These are phyloP conservation scores for Harpalus rubripes DNA, from an alignment of 2,888 invertebrate species.

Conservation along the genomic window DNA sequence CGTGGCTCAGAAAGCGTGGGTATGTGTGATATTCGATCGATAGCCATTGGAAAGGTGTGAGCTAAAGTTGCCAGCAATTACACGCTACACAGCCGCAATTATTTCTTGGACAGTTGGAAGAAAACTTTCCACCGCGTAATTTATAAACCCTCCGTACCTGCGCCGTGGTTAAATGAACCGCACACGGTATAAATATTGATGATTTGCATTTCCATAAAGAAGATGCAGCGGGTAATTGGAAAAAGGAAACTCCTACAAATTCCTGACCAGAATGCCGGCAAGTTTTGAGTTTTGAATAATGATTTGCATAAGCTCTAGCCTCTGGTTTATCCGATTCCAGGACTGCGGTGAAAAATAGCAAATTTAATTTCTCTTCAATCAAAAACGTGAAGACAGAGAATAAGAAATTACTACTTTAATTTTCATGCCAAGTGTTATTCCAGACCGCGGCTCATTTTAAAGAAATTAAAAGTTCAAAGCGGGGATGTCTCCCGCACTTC, in stretches of 20 bases:
- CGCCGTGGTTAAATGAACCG: constrained; percentile 62
- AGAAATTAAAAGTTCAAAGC: constrained; percentile 71
- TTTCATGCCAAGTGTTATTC: constrained; percentile 70
- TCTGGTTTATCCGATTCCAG: constrained; percentile 54
- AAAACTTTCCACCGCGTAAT: constrained; percentile 44
- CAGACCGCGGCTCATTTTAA: constrained; percentile 69
- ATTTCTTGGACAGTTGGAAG: constrained; percentile 75
- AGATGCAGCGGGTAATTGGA: constrained; percentile 61
- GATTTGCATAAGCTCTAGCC: constrained; percentile 65
- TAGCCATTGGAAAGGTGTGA: constrained; percentile 7
- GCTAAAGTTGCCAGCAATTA: constrained; percentile 71
- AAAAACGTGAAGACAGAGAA: constrained; percentile 68
- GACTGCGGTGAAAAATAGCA: constrained; percentile 56
- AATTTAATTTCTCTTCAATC: constrained; percentile 67
- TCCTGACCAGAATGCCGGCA: constrained; percentile 61
- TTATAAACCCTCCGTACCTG: constrained; percentile 22
- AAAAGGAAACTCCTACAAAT: constrained; percentile 64
- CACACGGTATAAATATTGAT: constrained; percentile 65
- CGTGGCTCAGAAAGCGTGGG: neutral
- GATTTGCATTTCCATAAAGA: constrained; percentile 66
- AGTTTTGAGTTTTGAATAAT: constrained; percentile 66
- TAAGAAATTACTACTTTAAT: constrained; percentile 71
- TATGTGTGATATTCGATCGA: constrained; percentile 5
- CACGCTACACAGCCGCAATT: constrained; percentile 75
- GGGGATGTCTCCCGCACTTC: constrained; percentile 66